Evolutionary conservation across 2,888 invertebrate genomes (phyloP), one percentile per base, ranked within the genome.

Genomic region (Plemyria rubiginata): DNA sequence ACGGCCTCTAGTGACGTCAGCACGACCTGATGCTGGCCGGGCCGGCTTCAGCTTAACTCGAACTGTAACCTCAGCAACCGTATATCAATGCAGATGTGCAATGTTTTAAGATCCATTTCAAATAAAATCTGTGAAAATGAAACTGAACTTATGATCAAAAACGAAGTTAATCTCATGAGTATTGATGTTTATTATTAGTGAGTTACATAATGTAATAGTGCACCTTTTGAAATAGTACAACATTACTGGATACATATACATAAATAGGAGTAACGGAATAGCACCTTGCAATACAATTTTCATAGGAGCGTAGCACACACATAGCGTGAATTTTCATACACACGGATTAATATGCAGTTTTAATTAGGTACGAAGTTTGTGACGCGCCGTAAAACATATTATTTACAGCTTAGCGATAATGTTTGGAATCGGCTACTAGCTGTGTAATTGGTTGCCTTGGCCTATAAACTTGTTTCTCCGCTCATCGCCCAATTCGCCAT

Each of bases 11-110:
- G 77, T 92, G 93, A 93, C 93, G 93, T 93, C 91, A 93, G 80
- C 82, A 84, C 84, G 94, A 93, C 93, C 94, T 93, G 93, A 93
- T 93, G 93, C 92, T 92, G 92, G 90, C 85, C 84, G 83, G 83
- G 66, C 49, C 52, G 51, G 49, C 74, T 84, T 82, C 86, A 83
- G 86, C 84, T 80, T 86, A 87, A 87, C 89, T 86, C 86, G 86
- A 81, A 82, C 87, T 90, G 73, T 86, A 90, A 90, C 90, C 89
- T 88, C 81, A 60, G 74, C 71, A 74, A 64, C 46, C 76, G 40
- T 63, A 29, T 22, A 46, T n/a, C 51, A 51, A 59, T 63, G 54
- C 54, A 55, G 51, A 59, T 60, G 36, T 54, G 45, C 43, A 8
- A 45, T 51, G 16, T n/a, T 50, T 8, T 38, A 3, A 38, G 36